phyloP scores from a whole-genome alignment of 2,113 vertebrate species.

The Loxodonta africana region DNA sequence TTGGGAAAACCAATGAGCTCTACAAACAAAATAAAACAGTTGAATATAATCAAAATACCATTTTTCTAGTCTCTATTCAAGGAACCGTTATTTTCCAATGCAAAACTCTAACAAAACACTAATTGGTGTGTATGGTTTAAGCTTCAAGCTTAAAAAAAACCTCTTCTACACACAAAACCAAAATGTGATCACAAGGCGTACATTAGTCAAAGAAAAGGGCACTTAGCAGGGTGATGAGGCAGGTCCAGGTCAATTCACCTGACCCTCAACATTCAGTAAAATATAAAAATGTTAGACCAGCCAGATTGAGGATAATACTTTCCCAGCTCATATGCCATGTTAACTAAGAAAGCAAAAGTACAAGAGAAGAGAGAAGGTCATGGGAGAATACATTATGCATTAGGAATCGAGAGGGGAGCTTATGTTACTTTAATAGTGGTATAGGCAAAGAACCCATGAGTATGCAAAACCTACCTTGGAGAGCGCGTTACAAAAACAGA shows the following conservation, averaged over 20 bases:
- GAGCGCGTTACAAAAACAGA: background rate
- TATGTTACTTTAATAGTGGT: slow-evolving; percentile 11
- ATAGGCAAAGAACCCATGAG: background rate
- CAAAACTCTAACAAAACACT: background rate
- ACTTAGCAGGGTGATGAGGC: background rate
- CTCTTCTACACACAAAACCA: background rate
- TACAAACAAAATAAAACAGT: background rate
- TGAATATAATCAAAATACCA: background rate
- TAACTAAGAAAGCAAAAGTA: background rate
- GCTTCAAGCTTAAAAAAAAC: background rate
- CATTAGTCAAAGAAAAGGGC: background rate
- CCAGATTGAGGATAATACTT: background rate
- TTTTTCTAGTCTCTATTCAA: background rate
- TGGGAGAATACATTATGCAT: background rate
- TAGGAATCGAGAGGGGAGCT: background rate
- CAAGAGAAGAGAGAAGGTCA: background rate
- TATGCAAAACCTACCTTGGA: background rate
- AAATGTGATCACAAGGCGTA: background rate
- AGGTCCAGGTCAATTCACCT: background rate
- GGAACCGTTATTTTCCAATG: background rate
- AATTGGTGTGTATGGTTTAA: background rate
- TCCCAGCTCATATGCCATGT: background rate
- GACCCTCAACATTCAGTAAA: background rate
- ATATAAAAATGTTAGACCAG: background rate
- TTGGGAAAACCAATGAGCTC: background rate